Evolutionary conservation across 2,888 invertebrate species (phyloP), one percentile per base, ranked within the genome.

Genomic region (Lycophotia porphyrea): DNA sequence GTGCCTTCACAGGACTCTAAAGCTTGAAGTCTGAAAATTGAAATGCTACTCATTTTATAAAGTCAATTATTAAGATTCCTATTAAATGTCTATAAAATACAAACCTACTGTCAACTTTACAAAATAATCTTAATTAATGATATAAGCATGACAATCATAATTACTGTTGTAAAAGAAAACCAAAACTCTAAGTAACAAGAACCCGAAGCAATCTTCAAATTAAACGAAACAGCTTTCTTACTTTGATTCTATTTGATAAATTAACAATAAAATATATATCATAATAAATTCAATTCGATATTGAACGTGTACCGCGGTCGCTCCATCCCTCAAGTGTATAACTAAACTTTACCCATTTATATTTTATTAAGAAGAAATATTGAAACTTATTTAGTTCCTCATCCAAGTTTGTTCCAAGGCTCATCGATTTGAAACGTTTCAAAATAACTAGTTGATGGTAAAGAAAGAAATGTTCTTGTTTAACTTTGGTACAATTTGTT

Each of bases 321-420:
- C 81, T 84, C 69, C 82, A 87, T 88, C 82, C 82, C 71, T 88
- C 79, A 88, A 85, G 87, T 84, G 87, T 84, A 88, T 87, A 90
- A 90, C 89, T 88, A 93, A 94, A 94, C 91, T 94, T 94, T 92
- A 81, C 86, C 91, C 92, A 94, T 94, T 93, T 93, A 93, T 94
- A 94, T 94, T 94, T 94, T 94, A 94, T 93, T 93, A 93, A 92
- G 92, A 91, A 90, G 90, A 93, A 94, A 92, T 92, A 92, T 91
- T 92, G 92, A 92, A 94, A 93, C 92, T 94, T 91, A 90, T 89
- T 92, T 92, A 92, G 90, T 93, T 92, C 90, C 92, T 92, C 91
- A 92, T 91, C 89, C 90, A 94, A 94, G 91, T 94, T 93, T 91
- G 89, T 92, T 93, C 93, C 91, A 90, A 93, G 92, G 91, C 90